Conservation (phyloP, 2,888 invertebrate species). For the Leucoptera coffeella region DNA sequence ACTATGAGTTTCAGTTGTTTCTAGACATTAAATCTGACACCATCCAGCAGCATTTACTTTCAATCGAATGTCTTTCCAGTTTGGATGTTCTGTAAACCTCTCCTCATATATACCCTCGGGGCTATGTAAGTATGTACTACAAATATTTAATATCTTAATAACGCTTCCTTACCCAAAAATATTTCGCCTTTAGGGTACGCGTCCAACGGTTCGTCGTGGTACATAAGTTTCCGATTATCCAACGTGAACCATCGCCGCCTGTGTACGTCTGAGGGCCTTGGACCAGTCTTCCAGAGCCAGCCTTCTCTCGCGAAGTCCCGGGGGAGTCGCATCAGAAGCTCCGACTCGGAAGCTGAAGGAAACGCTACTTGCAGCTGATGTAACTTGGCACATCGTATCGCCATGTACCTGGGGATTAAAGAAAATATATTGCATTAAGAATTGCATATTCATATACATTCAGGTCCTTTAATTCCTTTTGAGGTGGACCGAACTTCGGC, state of each 20-base stretch:
- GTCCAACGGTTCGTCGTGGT: constrained; percentile 81
- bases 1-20: no score
- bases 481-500: no score
- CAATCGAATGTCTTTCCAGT: no score
- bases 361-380: constrained; percentile 79
- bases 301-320: constrained; percentile 83
- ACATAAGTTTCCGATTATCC: constrained; percentile 87
- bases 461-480: no score
- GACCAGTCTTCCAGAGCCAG: constrained; percentile 86
- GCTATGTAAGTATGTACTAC: constrained; percentile 1
- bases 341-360: constrained; percentile 67
- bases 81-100: no score
- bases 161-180: constrained; percentile 60
- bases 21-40: no score
- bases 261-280: constrained; percentile 72
- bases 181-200: constrained; percentile 89
- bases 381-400: constrained; percentile 77
- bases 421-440: no score
- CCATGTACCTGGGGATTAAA: constrained; percentile 59
- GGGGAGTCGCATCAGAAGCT: constrained; percentile 66
- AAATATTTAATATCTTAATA: not conserved
- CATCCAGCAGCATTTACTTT: no score
- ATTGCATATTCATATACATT: no score
- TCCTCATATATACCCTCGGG: no score
- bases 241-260: constrained; percentile 85